A percentile compares a stretch with the other conserved stretches of the same genome.
Evolutionary conservation across 2,113 vertebrate species (phyloP).

Genomic region (Urocolius indicus): DNA sequence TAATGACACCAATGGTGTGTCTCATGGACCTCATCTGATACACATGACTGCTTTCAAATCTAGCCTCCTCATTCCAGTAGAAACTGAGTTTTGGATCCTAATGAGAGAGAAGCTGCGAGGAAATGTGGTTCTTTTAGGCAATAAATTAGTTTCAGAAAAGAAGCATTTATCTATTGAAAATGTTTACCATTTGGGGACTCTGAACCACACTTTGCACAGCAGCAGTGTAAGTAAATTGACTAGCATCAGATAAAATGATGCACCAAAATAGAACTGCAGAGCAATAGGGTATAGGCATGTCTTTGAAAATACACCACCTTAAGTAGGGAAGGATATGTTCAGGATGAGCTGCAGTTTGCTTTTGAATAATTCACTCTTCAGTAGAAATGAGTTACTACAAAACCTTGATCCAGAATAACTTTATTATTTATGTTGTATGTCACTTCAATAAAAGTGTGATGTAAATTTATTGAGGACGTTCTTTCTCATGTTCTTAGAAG

Average conservation of each 20-base stretch:
- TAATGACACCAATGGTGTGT: background rate
- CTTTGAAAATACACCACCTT: background rate
- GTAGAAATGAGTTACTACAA: constrained; percentile 11
- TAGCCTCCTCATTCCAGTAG: background rate
- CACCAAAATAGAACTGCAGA: background rate
- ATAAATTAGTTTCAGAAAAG: constrained; percentile 31
- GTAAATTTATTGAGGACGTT: background rate
- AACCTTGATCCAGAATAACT: constrained; percentile 11
- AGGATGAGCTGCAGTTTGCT: background rate
- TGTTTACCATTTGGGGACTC: background rate
- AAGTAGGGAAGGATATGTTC: background rate
- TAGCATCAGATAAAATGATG: background rate
- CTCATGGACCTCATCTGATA: background rate
- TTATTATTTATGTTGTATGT: constrained; percentile 12
- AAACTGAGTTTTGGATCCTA: background rate
- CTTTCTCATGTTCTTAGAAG: background rate
- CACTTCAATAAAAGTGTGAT: constrained; percentile 31
- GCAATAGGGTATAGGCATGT: background rate
- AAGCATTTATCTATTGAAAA: background rate
- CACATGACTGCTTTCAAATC: constrained; percentile 37
- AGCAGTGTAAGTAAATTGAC: background rate
- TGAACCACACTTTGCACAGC: background rate
- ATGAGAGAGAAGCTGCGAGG: constrained; percentile 2
- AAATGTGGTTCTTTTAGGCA: background rate
- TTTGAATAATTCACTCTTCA: constrained; percentile 19